Conservation (phyloP, 2,797 vertebrate species). For the Pseudomugil tenellus region DNA sequence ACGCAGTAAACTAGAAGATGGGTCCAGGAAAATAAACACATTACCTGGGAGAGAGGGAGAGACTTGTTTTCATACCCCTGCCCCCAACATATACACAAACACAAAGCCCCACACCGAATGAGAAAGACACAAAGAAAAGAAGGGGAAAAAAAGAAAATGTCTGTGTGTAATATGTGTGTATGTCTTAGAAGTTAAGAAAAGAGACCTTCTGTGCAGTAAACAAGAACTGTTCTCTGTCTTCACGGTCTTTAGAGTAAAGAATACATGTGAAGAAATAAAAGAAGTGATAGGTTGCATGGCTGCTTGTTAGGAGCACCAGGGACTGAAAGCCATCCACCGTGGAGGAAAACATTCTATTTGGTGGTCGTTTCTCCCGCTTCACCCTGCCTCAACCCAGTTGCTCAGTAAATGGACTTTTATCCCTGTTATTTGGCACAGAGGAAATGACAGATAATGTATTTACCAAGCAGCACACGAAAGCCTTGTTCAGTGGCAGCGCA, state of each 20-base stretch:
- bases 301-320: constrained; percentile 60
- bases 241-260: constrained; percentile 59
- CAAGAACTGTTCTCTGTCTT: constrained; percentile 62
- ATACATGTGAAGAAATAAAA: constrained; percentile 67
- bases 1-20: constrained; percentile 83
- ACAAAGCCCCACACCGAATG: constrained; percentile 49
- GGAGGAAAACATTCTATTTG: constrained; percentile 64
- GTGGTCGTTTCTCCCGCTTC: constrained; percentile 54
- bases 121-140: constrained; percentile 23
- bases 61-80: constrained; percentile 76
- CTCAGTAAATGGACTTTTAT: constrained; percentile 67
- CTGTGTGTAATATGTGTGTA: constrained; percentile 10
- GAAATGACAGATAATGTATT: constrained; percentile 71
- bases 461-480: constrained; percentile 60
- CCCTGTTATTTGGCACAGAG: constrained; percentile 71
- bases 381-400: constrained; percentile 46
- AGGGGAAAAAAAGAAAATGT: constrained; percentile 5
- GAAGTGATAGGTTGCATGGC: constrained; percentile 63
- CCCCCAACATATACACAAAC: constrained; percentile 49
- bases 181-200: constrained; percentile 56
- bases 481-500: constrained; percentile 41
- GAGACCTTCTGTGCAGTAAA: constrained; percentile 46
- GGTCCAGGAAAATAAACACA: constrained; percentile 82
- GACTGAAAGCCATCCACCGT: constrained; percentile 59
- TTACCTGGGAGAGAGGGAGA: constrained; percentile 79